phyloP scores from a whole-genome alignment of 2,113 vertebrate species.

The Sinocyclocheilus anophthalmus region DNA sequence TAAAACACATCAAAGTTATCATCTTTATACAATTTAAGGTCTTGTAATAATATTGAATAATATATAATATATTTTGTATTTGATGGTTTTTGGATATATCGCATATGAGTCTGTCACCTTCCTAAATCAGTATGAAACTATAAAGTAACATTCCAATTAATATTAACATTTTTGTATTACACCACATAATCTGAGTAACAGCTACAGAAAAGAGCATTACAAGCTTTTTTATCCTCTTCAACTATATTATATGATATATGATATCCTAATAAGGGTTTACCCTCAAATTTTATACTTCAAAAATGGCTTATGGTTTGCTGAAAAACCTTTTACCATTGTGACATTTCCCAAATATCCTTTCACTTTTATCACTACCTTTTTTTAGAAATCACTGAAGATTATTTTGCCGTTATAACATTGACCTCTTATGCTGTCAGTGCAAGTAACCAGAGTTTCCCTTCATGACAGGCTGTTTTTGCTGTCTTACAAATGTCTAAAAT shows the following conservation, averaged over 20 bases:
- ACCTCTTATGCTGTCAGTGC: neutral
- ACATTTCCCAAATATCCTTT: slow-evolving; percentile 28
- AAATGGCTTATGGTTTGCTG: slow-evolving; percentile 21
- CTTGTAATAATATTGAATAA: neutral
- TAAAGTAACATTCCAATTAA: neutral
- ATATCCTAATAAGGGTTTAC: slow-evolving; percentile 33
- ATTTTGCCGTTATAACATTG: slow-evolving; percentile 13
- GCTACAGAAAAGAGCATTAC: neutral
- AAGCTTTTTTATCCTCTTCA: neutral
- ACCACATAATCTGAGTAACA: neutral
- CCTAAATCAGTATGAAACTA: neutral
- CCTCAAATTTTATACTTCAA: slow-evolving; percentile 52
- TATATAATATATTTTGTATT: neutral
- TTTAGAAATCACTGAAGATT: slow-evolving; percentile 26
- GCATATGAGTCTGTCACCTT: neutral
- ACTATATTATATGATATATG: neutral
- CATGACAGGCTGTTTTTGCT: slow-evolving; percentile 1
- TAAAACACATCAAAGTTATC: neutral
- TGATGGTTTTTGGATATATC: neutral
- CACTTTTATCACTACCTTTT: slow-evolving; percentile 6
- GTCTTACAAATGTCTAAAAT: slow-evolving; percentile 15
- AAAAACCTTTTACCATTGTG: slow-evolving; percentile 48
- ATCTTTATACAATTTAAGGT: neutral
- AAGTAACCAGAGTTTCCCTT: neutral
- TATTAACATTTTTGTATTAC: neutral